Evolutionary conservation across 2,888 invertebrate genomes (phyloP).

Genomic region (Alitta virens): DNA sequence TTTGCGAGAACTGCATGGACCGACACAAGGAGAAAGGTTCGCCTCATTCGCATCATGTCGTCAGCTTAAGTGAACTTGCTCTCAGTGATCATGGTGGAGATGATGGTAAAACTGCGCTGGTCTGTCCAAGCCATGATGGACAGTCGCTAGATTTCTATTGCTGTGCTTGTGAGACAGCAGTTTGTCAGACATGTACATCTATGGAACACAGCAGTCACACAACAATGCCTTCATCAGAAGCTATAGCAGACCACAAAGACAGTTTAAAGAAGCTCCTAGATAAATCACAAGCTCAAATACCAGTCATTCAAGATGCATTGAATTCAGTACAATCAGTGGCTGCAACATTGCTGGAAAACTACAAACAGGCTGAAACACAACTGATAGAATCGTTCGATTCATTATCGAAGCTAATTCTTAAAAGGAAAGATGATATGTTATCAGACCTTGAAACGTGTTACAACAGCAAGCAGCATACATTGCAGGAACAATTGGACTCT

Average conservation of each 20-base stretch:
- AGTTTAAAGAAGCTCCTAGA: constrained; percentile 45
- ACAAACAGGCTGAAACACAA: constrained; percentile 41
- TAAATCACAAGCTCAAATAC: constrained; percentile 50
- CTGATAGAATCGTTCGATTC: constrained; percentile 52
- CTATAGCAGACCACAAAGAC: constrained; percentile 56
- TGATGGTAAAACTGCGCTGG: constrained; percentile 31
- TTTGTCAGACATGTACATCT: constrained; percentile 59
- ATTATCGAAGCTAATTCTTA: constrained; percentile 44
- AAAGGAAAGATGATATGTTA: constrained; percentile 49
- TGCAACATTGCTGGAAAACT: constrained; percentile 33
- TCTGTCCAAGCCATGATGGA: constrained; percentile 54
- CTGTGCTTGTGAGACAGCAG: constrained; percentile 60
- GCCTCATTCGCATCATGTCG: constrained; percentile 34
- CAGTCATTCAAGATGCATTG: constrained; percentile 49
- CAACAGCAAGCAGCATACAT: constrained; percentile 48
- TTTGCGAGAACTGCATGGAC: constrained; percentile 48
- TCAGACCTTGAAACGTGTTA: constrained; percentile 49
- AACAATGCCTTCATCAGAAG: constrained; percentile 56
- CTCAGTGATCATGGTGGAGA: constrained; percentile 36
- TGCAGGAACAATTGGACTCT: constrained; percentile 51
- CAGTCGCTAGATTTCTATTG: constrained; percentile 58
- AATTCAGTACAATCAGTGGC: constrained; percentile 43
- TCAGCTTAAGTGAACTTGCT: constrained; percentile 42
- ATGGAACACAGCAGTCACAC: constrained; percentile 59
- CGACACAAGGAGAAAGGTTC: constrained; percentile 29